Percentiles rank a stretch among this genome's conserved stretches.
phyloP scores from a whole-genome alignment of 2,888 invertebrate species.

The Ichneumon xanthorius region DNA sequence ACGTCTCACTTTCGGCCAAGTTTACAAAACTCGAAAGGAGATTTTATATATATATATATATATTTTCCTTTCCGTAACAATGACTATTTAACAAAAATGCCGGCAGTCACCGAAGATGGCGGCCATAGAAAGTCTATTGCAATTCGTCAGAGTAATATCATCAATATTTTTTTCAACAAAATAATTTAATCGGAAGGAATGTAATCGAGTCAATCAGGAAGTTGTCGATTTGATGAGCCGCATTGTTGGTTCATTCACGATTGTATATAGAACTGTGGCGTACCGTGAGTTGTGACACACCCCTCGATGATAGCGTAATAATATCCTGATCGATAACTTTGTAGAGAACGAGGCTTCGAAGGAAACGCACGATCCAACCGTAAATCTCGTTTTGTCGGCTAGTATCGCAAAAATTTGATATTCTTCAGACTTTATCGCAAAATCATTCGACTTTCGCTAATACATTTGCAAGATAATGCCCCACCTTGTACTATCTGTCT shows the following conservation, averaged over 20 bases:
- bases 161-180: not conserved
- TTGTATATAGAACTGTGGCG: not conserved
- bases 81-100: not conserved
- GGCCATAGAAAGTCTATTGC: not conserved
- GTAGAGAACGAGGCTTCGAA: not conserved
- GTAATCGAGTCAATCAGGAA: not conserved
- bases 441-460: not conserved
- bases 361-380: not conserved
- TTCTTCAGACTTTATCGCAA: not conserved
- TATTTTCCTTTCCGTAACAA: not conserved
- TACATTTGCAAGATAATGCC: not conserved
- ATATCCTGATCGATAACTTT: not conserved
- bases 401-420: not conserved
- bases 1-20: conserved; percentile 17
- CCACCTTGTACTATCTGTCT: not conserved
- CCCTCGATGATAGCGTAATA: conserved; percentile 53
- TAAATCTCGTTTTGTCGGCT: not conserved
- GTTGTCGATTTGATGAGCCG: not conserved
- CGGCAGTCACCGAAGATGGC: not conserved
- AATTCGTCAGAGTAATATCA: not conserved
- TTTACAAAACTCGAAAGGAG: conserved; percentile 19
- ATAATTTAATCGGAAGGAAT: not conserved
- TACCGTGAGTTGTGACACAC: conserved; percentile 56
- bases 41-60: not conserved
- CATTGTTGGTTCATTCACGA: not conserved